A percentile compares a stretch with the other conserved stretches of the same genome.
Evolutionary conservation across 2,888 invertebrate genomes (phyloP).

Genomic region (Leptinotarsa tumamoca): DNA sequence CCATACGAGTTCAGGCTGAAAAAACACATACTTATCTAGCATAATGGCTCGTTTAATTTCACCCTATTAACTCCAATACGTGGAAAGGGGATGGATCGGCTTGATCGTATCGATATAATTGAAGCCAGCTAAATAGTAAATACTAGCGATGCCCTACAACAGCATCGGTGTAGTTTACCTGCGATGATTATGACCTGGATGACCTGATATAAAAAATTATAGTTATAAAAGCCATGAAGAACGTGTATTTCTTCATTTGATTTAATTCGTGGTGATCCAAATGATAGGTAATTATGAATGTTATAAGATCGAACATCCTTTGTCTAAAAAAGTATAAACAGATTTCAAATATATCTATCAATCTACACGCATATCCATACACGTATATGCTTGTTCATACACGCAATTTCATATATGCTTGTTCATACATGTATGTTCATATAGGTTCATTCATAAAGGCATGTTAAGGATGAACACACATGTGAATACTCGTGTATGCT

Average conservation of each 20-base stretch:
- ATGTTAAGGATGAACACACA: too few relatives aligned
- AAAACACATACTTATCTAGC: conserved; percentile 6
- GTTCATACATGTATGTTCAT: too few relatives aligned
- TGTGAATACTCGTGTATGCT: too few relatives aligned
- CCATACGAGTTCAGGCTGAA: not conserved
- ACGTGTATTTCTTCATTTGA: not conserved
- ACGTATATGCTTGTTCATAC: too few relatives aligned
- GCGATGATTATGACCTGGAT: not conserved
- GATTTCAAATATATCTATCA: too few relatives aligned
- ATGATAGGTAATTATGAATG: too few relatives aligned
- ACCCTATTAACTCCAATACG: not conserved
- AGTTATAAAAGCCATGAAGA: not conserved
- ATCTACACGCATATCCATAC: too few relatives aligned
- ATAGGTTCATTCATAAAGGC: too few relatives aligned
- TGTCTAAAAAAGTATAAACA: too few relatives aligned
- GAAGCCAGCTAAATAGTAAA: conserved; percentile 9
- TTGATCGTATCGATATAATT: conserved; percentile 13
- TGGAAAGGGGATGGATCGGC: not conserved
- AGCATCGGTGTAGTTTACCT: not conserved
- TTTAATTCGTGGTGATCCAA: too few relatives aligned
- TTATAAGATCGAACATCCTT: too few relatives aligned
- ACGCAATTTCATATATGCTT: too few relatives aligned
- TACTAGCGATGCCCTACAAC: conserved; percentile 13
- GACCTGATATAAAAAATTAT: not conserved
- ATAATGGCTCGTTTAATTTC: conserved; percentile 10